Percentiles rank a stretch among this genome's conserved stretches.
These are phyloP conservation scores for Crypturellus tataupa DNA, from an alignment of 2,797 vertebrate species.

Conservation along the genomic window DNA sequence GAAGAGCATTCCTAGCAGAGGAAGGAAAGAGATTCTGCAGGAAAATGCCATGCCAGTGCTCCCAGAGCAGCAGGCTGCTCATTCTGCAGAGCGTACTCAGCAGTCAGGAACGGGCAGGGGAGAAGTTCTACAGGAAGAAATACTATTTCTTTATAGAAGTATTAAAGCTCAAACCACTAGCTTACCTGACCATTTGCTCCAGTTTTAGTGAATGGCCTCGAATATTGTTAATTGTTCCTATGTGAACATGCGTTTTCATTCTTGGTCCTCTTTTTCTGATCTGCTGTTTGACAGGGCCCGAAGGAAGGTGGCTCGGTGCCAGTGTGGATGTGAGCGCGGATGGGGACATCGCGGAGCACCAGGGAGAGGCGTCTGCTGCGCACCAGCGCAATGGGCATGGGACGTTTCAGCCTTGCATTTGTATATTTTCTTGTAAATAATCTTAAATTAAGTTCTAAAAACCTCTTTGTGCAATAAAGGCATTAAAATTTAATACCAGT, in stretches of 20 bases:
- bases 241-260: neutral
- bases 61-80: neutral
- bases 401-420: conserved; percentile 56
- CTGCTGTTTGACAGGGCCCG: conserved; percentile 80
- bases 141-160: no score
- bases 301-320: conserved; percentile 84
- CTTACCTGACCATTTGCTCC: neutral
- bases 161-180: neutral
- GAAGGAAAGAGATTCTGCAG: neutral
- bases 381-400: neutral
- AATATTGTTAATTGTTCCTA: neutral
- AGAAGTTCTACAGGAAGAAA: neutral
- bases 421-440: conserved; percentile 82
- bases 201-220: neutral
- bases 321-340: conserved; percentile 85
- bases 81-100: neutral
- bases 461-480: conserved; percentile 75
- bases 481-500: conserved; percentile 52
- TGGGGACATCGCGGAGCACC: neutral
- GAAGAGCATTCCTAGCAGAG: neutral
- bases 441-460: conserved; percentile 65
- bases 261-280: neutral
- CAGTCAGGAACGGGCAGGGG: neutral
- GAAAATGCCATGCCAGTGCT: neutral
- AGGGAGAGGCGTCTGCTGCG: conserved; percentile 13